Conservation (phyloP, 1,140 invertebrate species). For the Drosophila micromelanica region DNA sequence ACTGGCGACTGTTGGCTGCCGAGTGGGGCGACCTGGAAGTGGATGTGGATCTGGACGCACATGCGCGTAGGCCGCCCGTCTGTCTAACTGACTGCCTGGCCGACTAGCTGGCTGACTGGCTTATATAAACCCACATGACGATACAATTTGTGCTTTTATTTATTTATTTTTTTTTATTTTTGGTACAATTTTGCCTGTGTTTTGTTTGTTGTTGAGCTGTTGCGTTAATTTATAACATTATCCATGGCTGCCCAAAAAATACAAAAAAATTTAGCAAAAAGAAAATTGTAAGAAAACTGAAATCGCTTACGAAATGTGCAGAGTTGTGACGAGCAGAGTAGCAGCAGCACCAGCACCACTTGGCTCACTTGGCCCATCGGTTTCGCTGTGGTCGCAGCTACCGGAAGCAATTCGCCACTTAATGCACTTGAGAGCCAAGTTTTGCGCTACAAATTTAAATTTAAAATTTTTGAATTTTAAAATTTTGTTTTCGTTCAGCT, state of each 20-base stretch:
- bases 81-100: slow-evolving; percentile 17
- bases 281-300: slow-evolving; percentile 54
- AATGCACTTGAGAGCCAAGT: slow-evolving; percentile 52
- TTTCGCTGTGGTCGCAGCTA: slow-evolving; percentile 29
- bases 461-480: slow-evolving; percentile 45
- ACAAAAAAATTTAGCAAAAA: slow-evolving; percentile 34
- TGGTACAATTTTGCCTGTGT: slow-evolving; percentile 41
- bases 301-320: slow-evolving; percentile 57
- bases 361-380: slow-evolving; percentile 43
- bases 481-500: slow-evolving; percentile 18
- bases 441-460: slow-evolving; percentile 58
- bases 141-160: slow-evolving; percentile 48
- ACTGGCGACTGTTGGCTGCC: not conserved
- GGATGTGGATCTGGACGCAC: slow-evolving; percentile 57
- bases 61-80: slow-evolving; percentile 60
- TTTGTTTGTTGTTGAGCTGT: slow-evolving; percentile 40
- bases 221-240: slow-evolving; percentile 71
- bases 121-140: slow-evolving; percentile 72
- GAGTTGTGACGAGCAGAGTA: slow-evolving; percentile 43
- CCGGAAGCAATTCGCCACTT: slow-evolving; percentile 63
- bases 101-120: slow-evolving; percentile 41
- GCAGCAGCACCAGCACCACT: slow-evolving; percentile 30
- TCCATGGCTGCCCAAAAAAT: slow-evolving; percentile 42
- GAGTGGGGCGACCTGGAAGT: slow-evolving; percentile 61
- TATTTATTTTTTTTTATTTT: slow-evolving; percentile 9